Percentiles rank a stretch among this genome's conserved stretches.
These are phyloP conservation scores for Muscina levida DNA, from an alignment of 2,888 invertebrate species.

Conservation along the genomic window DNA sequence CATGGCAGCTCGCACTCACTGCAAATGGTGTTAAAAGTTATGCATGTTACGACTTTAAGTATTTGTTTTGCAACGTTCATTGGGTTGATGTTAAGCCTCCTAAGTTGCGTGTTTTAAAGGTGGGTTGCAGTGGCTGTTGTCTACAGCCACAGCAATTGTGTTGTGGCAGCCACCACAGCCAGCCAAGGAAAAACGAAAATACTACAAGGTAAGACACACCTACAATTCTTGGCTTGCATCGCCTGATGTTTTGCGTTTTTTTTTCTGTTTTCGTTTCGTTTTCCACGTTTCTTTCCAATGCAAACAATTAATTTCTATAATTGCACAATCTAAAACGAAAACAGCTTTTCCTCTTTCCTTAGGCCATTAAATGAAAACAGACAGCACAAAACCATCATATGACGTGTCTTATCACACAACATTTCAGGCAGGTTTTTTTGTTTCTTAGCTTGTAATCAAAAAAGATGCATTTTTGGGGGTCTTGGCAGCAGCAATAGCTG, in stretches of 20 bases:
- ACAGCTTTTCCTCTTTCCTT: slow-evolving; percentile 12
- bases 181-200: slow-evolving; percentile 38
- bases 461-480: not conserved
- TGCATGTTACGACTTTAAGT: slow-evolving; percentile 64
- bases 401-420: not conserved
- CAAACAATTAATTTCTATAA: slow-evolving; percentile 65
- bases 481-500: no score
- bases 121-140: slow-evolving; percentile 48
- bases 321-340: slow-evolving; percentile 51
- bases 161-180: not conserved
- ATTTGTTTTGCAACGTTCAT: slow-evolving; percentile 59
- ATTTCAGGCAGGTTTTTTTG: no score
- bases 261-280: slow-evolving; percentile 29
- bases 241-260: not conserved
- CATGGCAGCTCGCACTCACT: slow-evolving; percentile 48
- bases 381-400: not conserved
- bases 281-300: slow-evolving; percentile 1
- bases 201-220: slow-evolving; percentile 60
- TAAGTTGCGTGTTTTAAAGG: slow-evolving; percentile 65
- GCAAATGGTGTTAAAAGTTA: slow-evolving; percentile 65
- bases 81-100: slow-evolving; percentile 7
- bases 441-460: not conserved
- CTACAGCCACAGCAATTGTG: not conserved
- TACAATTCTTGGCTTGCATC: slow-evolving; percentile 37
- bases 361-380: no score